Base-by-base conservation (phyloP, 2,113 vertebrate species). In the Tragelaphus strepsiceros region DNA sequence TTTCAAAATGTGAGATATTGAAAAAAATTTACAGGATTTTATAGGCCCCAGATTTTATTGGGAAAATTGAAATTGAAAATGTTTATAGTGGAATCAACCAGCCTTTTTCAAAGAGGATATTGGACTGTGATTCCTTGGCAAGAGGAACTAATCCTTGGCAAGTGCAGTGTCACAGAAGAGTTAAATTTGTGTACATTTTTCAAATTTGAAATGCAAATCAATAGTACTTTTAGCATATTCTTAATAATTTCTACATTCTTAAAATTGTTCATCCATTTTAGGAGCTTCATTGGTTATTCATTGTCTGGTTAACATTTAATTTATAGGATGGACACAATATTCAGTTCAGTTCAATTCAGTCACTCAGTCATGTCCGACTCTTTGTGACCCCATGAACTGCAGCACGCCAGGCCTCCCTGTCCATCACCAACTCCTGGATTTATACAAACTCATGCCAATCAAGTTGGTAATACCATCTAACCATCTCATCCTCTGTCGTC, bases 341-440 rank as follows among this genome's bases (percentile, higher is more conserved):
- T 74, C 59, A 1, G 12, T 28, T 28, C 59, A 26, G 11, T 28
- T 61, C 59, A 61, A 12, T 61, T 61, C 59, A 30, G 59, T 61
- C 2, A 0, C 59, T 61, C 59, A 30, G 26, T 61, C 11, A 0
- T 61, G 26, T 28, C 59, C 1, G 59, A 61, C 59, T 61, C 2
- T 28, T 61, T 61, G 59, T 0, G 0, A 61, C 12, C 59, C 59
- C 59, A 61, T 61, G 59, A 61, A 30, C 6, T 0, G 0, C 26
- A 61, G 59, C 59, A 61, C 2, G 0, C 59, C 59, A 61, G 59
- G 12, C 26, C 12, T 30, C 59, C 26, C 59, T 14, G 26, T 30
- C 26, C 26, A 30, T 30, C 59, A 61, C 26, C 59, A 61, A 61
- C 59, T 61, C 59, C 12, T 0, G 2, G 59, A 28, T 61, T 61